A percentile compares a stretch with the other conserved stretches of the same genome.
phyloP scores from a whole-genome alignment of 2,797 vertebrate species.

The Ciconia nigra region DNA sequence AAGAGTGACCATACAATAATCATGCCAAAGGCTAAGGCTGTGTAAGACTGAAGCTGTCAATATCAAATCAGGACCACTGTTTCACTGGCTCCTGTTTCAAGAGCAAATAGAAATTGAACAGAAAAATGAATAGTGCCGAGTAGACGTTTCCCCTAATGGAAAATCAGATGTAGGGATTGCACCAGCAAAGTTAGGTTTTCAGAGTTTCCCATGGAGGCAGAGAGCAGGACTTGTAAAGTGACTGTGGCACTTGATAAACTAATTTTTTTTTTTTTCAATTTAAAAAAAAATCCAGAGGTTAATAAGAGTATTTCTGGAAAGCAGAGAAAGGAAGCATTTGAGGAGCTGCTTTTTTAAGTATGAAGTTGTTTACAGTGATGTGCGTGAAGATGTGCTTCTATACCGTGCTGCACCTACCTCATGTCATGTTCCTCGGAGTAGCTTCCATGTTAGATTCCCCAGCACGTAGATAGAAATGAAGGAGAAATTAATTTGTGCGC shows the following conservation, averaged over 20 bases:
- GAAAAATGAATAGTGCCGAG: not conserved
- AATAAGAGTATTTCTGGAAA: not conserved
- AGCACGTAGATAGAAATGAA: not conserved
- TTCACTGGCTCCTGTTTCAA: not conserved
- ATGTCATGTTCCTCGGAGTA: not conserved
- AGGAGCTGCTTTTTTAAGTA: not conserved
- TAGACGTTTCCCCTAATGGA: not conserved
- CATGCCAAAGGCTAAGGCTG: not conserved
- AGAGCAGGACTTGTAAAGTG: not conserved
- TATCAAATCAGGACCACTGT: not conserved
- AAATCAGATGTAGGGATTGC: not conserved
- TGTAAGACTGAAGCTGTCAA: not conserved
- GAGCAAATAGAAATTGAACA: not conserved
- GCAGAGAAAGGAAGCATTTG: not conserved
- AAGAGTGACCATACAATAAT: not conserved
- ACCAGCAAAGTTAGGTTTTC: not conserved
- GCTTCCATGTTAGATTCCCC: not conserved
- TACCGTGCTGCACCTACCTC: accelerated
- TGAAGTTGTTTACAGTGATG: not conserved
- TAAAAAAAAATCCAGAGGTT: not conserved
- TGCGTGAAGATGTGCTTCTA: not conserved
- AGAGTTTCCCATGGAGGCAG: not conserved
- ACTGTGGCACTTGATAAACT: not conserved
- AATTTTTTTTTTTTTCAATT: not conserved
- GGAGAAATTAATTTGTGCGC: not conserved